Base-by-base conservation (phyloP, 2,888 invertebrate species). In the Colletes collaris region DNA sequence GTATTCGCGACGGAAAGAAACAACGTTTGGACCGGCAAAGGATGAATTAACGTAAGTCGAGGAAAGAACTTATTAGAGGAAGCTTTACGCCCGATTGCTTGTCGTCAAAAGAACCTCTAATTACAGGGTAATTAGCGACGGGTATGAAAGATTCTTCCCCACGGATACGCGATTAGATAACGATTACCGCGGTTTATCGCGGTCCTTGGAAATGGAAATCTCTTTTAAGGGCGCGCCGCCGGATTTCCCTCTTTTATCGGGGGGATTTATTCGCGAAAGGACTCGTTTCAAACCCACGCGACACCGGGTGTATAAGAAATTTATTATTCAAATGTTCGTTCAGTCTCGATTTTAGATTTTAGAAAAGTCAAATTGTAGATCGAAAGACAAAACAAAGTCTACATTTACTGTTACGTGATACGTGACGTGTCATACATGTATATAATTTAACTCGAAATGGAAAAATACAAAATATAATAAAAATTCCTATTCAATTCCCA, bases 51-150 rank as follows among this genome's bases (percentile, higher is more conserved):
- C 69, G 60, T 56, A 40, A 40, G 40, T 40, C 40, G 59, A 55
- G 52, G 52, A 71, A 76, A 78, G 76, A 70, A 75, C 72, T 83
- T 80, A 80, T 80, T 80, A 78, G 69, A 49, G 73, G 64, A 77
- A 82, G 78, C 76, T 83, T 81, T 80, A 72, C 76, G 62, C 76
- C 50, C 76, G 81, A 86, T 84, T 82, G 74, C 76, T 58, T 65
- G 55, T 16, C 67, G 78, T 80, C 86, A 87, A 84, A 86, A 79
- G 75, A 66, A 69, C 75, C 71, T 77, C 79, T 86, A 84, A 87
- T 87, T 87, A 86, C 66, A 66, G 58, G 66, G 79, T 83, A 86
- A 86, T 86, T 85, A 86, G 83, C 35, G 68, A 63, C 40, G 68
- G 58, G 66, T 68, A 72, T 55, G 55, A 69, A 64, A 74, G 65